phyloP scores from a whole-genome alignment of 2,797 vertebrate genomes.

The Ctenosaura bakeri region DNA sequence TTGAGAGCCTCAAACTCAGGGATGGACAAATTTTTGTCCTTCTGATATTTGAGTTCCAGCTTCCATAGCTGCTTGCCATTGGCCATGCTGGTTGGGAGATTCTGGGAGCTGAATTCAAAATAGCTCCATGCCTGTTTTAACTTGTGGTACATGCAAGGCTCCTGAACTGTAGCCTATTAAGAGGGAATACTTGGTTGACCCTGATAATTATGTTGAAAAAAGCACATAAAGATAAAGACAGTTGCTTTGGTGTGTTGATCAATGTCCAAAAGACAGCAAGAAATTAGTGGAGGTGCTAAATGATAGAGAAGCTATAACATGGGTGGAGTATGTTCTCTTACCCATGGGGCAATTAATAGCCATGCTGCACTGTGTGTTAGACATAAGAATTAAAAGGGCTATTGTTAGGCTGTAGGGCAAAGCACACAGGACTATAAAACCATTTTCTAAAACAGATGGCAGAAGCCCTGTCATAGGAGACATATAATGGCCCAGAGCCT shows the following conservation, averaged over 20 bases:
- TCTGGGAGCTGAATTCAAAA: no score
- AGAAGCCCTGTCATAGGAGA: background rate
- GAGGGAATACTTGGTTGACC: background rate
- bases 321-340: no score
- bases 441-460: background rate
- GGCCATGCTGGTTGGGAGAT: no score
- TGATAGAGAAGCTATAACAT: no score
- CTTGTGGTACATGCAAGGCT: no score
- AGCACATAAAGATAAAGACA: background rate
- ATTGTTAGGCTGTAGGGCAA: background rate
- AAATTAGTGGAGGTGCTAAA: no score
- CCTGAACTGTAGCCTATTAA: background rate
- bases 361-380: background rate
- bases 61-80: no score
- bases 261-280: background rate
- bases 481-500: background rate
- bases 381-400: background rate
- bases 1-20: no score
- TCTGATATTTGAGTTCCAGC: no score
- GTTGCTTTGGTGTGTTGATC: background rate
- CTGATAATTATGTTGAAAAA: background rate
- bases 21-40: no score
- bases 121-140: no score
- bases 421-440: background rate
- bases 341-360: no score